Evolutionary conservation across 2,888 invertebrate genomes (phyloP), one percentile per base, ranked within the genome.

Genomic region (Caenorhabditis sulstoni): DNA sequence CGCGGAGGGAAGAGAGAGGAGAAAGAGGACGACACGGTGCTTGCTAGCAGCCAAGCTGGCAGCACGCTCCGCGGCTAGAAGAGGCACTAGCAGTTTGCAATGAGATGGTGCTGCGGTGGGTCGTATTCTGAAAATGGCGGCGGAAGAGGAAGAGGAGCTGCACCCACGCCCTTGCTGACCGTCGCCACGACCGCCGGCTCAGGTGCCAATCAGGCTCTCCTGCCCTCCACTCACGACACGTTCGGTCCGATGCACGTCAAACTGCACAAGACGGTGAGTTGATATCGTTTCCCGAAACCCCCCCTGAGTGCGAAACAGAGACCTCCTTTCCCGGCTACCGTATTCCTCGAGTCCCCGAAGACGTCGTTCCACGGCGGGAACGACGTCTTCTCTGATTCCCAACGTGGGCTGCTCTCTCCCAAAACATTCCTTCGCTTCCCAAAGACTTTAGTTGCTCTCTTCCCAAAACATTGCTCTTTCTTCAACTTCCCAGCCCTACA

Each of bases 241-340:
- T 87, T 79, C 64, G 87, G 87, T 22, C 86, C 87, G 41, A 87
- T 87, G 87, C 78, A 84, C 16, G 66, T 87, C 5, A 78, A 82
- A 44, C 37, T 82, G 18, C 79, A 76, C 23, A 86, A 85, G 61
- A 81, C 82, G 80, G 87, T 87, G 47, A 70, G 83, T 76, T 35
- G 44, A 44, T 74, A 39, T 35, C 49, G 49, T 20, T 29, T 59
- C 16, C 8, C 29, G 7, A 29, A 29, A 29, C 3, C 3, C 4
- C 4, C 29, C 29, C 29, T 3, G 29, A 29, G n/a, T n/a, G n/a
- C n/a, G n/a, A n/a, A n/a, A n/a, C n/a, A 29, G 29, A 29, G 4
- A 7, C 7, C 29, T 29, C 29, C 12, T 23, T 18, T 3, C 16
- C 16, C 14, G 22, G 41, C 41, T 41, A 41, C 41, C 3, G 41